phyloP scores from a whole-genome alignment of 2,797 vertebrate species.

The Sebastes matsubarae region DNA sequence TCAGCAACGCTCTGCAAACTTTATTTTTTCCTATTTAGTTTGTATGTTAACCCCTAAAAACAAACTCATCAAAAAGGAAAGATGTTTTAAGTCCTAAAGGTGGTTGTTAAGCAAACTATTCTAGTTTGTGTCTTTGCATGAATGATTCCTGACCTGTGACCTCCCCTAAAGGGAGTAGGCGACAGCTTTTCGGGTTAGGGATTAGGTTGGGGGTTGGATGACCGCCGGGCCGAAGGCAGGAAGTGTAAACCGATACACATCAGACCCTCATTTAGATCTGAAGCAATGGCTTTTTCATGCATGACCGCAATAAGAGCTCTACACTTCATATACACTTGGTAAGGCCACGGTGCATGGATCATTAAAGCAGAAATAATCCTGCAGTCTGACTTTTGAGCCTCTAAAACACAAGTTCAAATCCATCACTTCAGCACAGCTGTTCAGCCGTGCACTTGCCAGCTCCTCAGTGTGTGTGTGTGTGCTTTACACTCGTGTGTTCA shows the following conservation, averaged over 20 bases:
- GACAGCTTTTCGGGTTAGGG: conserved; percentile 42
- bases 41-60: neutral
- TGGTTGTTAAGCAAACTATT: conserved; percentile 1
- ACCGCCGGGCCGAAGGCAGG: conserved; percentile 63
- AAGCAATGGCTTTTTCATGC: conserved; percentile 70
- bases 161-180: conserved; percentile 43
- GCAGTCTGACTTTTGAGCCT: conserved; percentile 46
- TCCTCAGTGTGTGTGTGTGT: neutral
- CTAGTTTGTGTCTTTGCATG: conserved; percentile 44
- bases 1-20: neutral
- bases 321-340: conserved; percentile 57
- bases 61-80: neutral
- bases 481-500: neutral
- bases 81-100: neutral
- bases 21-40: neutral
- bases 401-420: conserved; percentile 64
- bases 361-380: conserved; percentile 74
- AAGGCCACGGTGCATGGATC: conserved; percentile 46
- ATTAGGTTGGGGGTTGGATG: conserved; percentile 60
- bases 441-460: neutral
- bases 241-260: conserved; percentile 74
- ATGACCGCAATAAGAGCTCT: conserved; percentile 64
- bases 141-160: conserved; percentile 71
- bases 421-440: conserved; percentile 60
- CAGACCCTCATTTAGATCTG: conserved; percentile 75